Evolutionary conservation across 2,113 vertebrate species (phyloP), one percentile per base, ranked within the genome.

Genomic region (Acrocephalus kingi): DNA sequence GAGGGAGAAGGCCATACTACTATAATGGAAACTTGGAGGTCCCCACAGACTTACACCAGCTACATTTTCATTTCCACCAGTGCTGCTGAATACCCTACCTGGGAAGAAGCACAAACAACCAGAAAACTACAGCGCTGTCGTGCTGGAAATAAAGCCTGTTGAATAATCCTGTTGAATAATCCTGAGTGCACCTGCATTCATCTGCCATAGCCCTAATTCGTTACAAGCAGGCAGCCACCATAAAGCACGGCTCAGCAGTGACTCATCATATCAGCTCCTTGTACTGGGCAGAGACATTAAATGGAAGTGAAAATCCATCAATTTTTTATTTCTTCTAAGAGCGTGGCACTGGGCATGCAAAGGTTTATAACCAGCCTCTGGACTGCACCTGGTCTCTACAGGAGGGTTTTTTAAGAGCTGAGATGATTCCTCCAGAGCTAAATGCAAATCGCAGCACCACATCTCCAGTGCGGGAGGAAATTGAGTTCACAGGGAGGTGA

Each of bases 271-370:
- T 77, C 52, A 58, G 55, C 52, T 93, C 71, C 68, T 82, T 0
- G 0, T 20, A 25, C n/a, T 37, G 45, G 59, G 58, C 46, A 63
- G 49, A 77, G 83, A 71, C 3, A 2, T 90, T 84, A 74, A 97
- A 39, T 17, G 15, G 21, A 92, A 93, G 39, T 80, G 88, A 93
- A 93, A 89, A 89, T 45, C 79, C 61, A 93, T 86, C 51, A 10
- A 23, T 84, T 84, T 82, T 94, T 93, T 23, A 86, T 95, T 89
- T 88, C 46, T 90, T 64, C 37, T 52, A 67, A 87, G 89, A 90
- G 86, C n/a, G 6, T 10, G 61, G 64, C 61, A 63, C 15, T 41
- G 58, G 63, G 51, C 51, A 66, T 13, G n/a, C 33, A 55, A 25
- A 76, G 25, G 80, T 84, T 93, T 84, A 11, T 41, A 85, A 56